Percentiles rank a stretch among this genome's conserved stretches.
Conservation (phyloP, 2,888 invertebrate genomes). For the Phengaris alcon region DNA sequence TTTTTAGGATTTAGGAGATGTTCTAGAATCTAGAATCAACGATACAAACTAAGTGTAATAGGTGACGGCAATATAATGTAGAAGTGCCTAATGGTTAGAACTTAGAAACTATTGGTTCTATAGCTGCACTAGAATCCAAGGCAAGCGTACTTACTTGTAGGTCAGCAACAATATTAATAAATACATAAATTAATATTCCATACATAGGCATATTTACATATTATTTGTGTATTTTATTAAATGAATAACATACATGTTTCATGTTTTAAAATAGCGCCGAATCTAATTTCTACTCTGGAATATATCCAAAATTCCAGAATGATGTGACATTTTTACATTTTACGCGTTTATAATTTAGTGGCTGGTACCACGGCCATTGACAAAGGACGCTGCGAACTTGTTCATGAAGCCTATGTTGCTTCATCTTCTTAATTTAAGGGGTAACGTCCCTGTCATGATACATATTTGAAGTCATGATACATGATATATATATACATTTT, state of each 20-base stretch:
- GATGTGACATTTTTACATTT: slow-evolving; percentile 29
- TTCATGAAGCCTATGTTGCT: neutral
- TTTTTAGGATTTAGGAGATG: too few relatives aligned
- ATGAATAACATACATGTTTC: slow-evolving; percentile 34
- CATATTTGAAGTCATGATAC: too few relatives aligned
- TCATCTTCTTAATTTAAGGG: too few relatives aligned
- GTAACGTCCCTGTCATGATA: too few relatives aligned
- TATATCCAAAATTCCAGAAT: slow-evolving; percentile 49
- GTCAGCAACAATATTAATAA: neutral
- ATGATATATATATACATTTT: too few relatives aligned
- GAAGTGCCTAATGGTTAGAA: too few relatives aligned
- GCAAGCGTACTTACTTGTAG: neutral
- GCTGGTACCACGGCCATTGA: slow-evolving; percentile 2
- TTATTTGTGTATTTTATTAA: slow-evolving; percentile 5
- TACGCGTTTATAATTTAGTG: slow-evolving; percentile 13
- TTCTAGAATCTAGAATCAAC: too few relatives aligned
- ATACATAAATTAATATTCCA: neutral
- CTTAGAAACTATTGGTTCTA: neutral
- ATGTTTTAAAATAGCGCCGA: slow-evolving; percentile 43
- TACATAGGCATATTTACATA: neutral
- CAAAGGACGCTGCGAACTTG: neutral
- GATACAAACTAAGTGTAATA: too few relatives aligned
- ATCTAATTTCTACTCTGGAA: slow-evolving; percentile 47
- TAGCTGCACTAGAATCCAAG: neutral
- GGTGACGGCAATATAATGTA: too few relatives aligned